Percentiles rank a stretch among this genome's conserved stretches.
Conservation (phyloP, 2,113 vertebrate species). For the Cnemophilus loriae region DNA sequence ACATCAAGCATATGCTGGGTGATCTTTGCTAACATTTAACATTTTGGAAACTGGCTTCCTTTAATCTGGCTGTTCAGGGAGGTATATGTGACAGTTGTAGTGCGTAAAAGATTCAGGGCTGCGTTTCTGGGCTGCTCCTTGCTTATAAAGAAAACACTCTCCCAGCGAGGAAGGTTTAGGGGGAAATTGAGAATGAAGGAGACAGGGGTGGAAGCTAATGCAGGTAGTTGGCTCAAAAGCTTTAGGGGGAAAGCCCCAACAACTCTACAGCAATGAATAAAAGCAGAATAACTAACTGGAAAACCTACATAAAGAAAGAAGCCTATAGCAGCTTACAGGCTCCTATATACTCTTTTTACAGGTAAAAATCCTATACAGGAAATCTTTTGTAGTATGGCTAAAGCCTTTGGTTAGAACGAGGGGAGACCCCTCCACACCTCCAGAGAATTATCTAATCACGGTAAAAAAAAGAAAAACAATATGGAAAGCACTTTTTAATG, state of each 20-base stretch:
- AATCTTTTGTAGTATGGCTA: background rate
- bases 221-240: background rate
- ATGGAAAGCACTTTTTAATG: background rate
- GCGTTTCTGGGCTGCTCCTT: background rate
- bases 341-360: too few relatives aligned
- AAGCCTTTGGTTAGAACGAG: background rate
- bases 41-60: background rate
- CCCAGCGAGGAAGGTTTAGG: background rate
- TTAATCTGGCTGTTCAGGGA: background rate
- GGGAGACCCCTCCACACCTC: background rate
- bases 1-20: background rate
- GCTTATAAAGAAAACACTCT: background rate
- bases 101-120: background rate
- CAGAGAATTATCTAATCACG: background rate
- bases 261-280: background rate
- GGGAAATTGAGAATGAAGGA: background rate
- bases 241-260: accelerated
- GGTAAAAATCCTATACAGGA: background rate
- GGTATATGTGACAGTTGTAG: background rate
- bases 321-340: background rate
- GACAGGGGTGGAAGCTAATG: accelerated
- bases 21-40: background rate
- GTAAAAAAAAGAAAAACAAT: background rate
- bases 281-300: background rate
- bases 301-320: background rate